Percentiles rank a stretch among this genome's conserved stretches.
Conservation (phyloP, 1,140 invertebrate species). For the Trachymyrmex cornetzi region DNA sequence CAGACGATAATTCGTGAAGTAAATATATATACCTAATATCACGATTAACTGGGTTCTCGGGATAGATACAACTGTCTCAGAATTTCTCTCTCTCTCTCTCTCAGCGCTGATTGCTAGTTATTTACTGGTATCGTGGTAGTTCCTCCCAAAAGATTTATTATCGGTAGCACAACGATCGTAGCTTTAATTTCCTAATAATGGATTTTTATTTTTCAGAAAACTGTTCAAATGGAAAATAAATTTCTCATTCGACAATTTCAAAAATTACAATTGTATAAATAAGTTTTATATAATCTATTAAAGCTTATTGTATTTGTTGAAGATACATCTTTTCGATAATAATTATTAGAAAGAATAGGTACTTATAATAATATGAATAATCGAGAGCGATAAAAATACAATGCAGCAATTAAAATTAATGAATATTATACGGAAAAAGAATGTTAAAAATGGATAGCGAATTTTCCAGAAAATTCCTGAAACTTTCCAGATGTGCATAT, state of each 20-base stretch:
- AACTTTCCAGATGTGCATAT: conserved; percentile 32
- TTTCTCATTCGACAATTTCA: background rate
- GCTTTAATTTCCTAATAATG: background rate
- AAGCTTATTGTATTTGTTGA: background rate
- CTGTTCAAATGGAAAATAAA: background rate
- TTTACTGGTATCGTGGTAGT: background rate
- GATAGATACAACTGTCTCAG: background rate
- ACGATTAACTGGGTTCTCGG: conserved; percentile 20
- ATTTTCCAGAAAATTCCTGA: conserved; percentile 1
- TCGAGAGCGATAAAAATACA: background rate
- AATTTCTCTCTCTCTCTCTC: background rate
- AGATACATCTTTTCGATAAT: background rate
- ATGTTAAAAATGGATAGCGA: conserved; percentile 5
- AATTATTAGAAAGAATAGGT: background rate
- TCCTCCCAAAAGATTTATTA: conserved; percentile 3
- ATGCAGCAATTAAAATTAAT: conserved; percentile 23
- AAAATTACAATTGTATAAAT: background rate
- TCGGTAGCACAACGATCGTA: background rate
- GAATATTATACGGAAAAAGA: background rate
- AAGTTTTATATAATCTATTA: background rate
- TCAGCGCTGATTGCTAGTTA: conserved; percentile 10
- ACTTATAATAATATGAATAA: background rate
- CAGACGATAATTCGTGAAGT: conserved; percentile 39
- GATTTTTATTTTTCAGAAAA: background rate
- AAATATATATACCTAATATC: conserved; percentile 52